Evolutionary conservation across 2,888 invertebrate species (phyloP).

Genomic region (Nomada fucata): DNA sequence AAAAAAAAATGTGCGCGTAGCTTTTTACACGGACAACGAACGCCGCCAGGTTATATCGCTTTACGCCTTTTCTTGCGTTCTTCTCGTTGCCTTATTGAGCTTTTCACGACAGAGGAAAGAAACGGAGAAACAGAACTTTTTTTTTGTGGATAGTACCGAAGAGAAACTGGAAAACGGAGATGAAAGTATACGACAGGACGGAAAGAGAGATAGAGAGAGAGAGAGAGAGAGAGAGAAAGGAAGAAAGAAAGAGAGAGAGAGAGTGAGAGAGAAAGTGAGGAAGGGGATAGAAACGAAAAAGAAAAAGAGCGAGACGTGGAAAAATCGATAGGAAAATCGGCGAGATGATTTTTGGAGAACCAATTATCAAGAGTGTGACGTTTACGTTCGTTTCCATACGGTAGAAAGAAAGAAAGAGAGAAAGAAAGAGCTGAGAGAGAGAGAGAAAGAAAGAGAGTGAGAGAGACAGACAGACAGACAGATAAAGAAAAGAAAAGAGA

Average conservation of each 20-base stretch:
- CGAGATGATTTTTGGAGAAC: constrained; percentile 9
- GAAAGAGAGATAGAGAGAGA: constrained; percentile 1
- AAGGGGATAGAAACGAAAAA: background rate
- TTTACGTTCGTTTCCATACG: constrained; percentile 46
- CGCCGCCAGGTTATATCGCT: constrained; percentile 76
- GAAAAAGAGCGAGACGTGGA: background rate
- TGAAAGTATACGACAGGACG: background rate
- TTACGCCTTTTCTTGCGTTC: constrained; percentile 78
- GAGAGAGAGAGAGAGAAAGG: background rate
- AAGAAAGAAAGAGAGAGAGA: background rate
- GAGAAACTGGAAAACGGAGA: constrained; percentile 38
- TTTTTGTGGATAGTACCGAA: constrained; percentile 13
- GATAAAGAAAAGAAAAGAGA: constrained; percentile 19
- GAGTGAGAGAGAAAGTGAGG: background rate
- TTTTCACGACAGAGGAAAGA: constrained; percentile 46
- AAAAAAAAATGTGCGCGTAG: constrained; percentile 45
- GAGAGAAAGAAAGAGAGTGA: constrained; percentile 2
- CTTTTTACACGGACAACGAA: constrained; percentile 58
- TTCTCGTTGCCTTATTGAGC: constrained; percentile 71
- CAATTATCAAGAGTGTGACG: constrained; percentile 53
- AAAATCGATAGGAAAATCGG: too few species aligned
- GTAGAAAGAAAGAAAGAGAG: constrained; percentile 12
- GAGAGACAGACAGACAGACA: constrained; percentile 27
- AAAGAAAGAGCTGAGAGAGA: constrained; percentile 5
- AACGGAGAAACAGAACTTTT: constrained; percentile 31